Evolutionary conservation across 1,140 invertebrate genomes (phyloP).

Genomic region (Brachionus sp.): DNA sequence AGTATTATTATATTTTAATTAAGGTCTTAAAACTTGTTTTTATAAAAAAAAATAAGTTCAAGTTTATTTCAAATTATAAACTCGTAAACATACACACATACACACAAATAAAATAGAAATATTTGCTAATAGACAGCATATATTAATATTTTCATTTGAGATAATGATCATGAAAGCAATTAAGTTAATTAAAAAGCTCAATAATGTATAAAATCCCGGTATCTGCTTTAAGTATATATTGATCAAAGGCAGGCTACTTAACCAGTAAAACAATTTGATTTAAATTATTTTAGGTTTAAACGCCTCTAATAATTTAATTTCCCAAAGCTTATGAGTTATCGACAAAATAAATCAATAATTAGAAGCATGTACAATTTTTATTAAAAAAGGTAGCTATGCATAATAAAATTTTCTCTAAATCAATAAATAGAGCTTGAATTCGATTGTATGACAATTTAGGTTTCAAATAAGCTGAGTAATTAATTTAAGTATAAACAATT

Average conservation of each 20-base stretch:
- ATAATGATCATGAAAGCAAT: neutral
- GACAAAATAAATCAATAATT: neutral
- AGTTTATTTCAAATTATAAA: neutral
- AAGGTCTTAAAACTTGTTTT: slow-evolving; percentile 11
- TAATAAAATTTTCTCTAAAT: neutral
- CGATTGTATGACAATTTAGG: neutral
- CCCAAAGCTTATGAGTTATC: neutral
- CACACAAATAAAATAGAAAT: neutral
- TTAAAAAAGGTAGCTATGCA: neutral
- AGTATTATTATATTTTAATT: neutral
- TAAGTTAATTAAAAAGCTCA: neutral
- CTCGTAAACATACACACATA: neutral
- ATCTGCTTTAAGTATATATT: neutral
- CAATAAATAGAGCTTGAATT: neutral
- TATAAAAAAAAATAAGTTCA: neutral
- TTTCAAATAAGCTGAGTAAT: neutral
- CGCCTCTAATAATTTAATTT: neutral
- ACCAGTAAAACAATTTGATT: neutral
- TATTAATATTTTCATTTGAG: neutral
- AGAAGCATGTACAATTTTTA: neutral
- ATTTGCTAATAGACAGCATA: slow-evolving; percentile 13
- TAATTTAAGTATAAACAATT: neutral
- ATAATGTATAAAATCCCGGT: neutral
- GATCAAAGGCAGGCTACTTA: neutral
- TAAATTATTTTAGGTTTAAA: neutral